Base-by-base conservation (phyloP, 30 jellyfish, hydroid and myxozoan genomes). In the Cassiopea andromeda region DNA sequence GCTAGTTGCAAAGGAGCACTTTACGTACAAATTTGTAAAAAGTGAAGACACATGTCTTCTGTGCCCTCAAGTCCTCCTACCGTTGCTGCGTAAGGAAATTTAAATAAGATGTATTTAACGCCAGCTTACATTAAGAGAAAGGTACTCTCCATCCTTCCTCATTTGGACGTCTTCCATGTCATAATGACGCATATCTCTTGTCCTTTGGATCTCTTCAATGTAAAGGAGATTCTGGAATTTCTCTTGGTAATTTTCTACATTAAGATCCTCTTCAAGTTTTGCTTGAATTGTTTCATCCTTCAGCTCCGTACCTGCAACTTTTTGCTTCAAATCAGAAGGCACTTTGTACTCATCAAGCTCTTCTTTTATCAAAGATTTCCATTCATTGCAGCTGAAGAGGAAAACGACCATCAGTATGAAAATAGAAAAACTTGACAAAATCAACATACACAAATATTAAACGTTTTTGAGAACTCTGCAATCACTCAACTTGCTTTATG, bases 111-210 rank as follows among this genome's bases (percentile, higher is more conserved):
- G 0, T 54, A 54, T 6, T 54, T 54, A 3, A 54, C 10, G 64
- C 64, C 64, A 3, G 12, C 64, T 27, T 27, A 27, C 64, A 54
- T 14, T 64, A 64, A 64, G 73, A 14, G 73, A 64, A 2, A 64
- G 19, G 15, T 64, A 64, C 6, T 27, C 73, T 13, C 73, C 47
- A 18, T n/a, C 18, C 43, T 44, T 45, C 12, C 18, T 43, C 83
- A 75, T 75, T 75, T 46, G 60, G 9, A 58, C 83, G 46, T 75
- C 46, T 8, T 46, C 19, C 83, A 75, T 75, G 2, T 75, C 83
- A 75, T 75, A 75, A 10, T 44, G 83, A 18, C 83, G 61, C 0
- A 75, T 75, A 27, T 75, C 83, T 1, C 15, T 68, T 46, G 14
- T 68, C 83, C 7, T n/a, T 44, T 27, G 83, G 46, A 75, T 46